Evolutionary conservation across 2,113 vertebrate species (phyloP), one percentile per base, ranked within the genome.

Genomic region (Laterallus jamaicensis): DNA sequence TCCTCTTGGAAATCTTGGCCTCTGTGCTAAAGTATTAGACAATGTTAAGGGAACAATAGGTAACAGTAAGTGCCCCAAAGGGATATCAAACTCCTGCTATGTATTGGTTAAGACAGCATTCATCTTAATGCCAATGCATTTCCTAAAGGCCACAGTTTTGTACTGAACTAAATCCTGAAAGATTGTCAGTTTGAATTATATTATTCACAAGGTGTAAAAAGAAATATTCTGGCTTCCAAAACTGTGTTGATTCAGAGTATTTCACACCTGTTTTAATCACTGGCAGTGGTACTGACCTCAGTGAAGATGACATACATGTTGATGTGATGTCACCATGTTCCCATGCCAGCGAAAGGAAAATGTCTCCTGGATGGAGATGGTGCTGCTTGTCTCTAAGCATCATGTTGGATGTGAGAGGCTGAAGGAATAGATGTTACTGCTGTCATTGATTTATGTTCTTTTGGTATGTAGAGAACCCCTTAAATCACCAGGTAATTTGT

Each of bases 101-200:
- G 35, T 59, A 96, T 69, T 63, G 31, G 59, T 86, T 92, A 90
- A 94, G 94, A 96, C 96, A 96, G 88, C 88, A 55, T 90, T 96
- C 86, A 90, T 95, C 96, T 96, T 95, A 95, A 95, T 91, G 92
- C 82, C 89, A 92, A 44, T 76, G 88, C 68, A 90, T 85, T 95
- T 94, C 88, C 80, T 90, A 86, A 82, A 95, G 49, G 78, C 75
- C 31, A 9, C n/a, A 73, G 54, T 85, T 96, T 90, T 69, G 64
- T 56, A 78, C 62, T 58, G 79, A 93, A 83, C 81, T 89, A 76
- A 88, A 89, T 81, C 63, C 83, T 95, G 94, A 88, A 96, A 91
- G 75, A 70, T 12, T 96, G 96, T 95, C 94, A 88, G 50, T 76
- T 93, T 76, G 55, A 93, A 87, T 96, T 93, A 96, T 11, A 56